Evolutionary conservation across 2,888 invertebrate species (phyloP), one percentile per base, ranked within the genome.

Genomic region (Ceratothoa steindachneri): DNA sequence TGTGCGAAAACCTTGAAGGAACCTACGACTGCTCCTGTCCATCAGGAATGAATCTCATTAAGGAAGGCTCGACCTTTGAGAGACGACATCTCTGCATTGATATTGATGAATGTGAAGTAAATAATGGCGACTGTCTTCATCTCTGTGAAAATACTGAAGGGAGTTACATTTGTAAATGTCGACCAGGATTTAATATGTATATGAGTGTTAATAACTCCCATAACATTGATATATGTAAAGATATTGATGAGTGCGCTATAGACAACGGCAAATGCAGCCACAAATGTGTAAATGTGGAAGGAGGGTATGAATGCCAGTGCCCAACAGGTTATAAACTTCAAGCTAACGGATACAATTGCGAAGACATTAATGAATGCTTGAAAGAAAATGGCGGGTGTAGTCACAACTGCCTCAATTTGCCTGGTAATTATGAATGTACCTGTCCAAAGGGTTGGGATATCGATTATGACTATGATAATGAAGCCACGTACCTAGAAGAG

Each of bases 1-100:
- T 80, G n/a, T 88, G 88, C 80, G 82, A 84, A 3, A 87, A 87
- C 76, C 85, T 85, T 0, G 82, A 86, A 0, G 89, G 89, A 0
- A 85, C 86, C 27, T 89, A 87, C 81, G 84, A 85, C 66, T 89
- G 89, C 81, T 83, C 83, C 7, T 89, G 89, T 81, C 87, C 87
- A 0, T 71, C 82, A n/a, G 87, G 87, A 0, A 88, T 86, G 65
- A 67, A 75, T 75, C 83, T 64, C 83, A 84, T 75, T 81, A 83
- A 3, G 82, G 84, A 81, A 64, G 74, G 80, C 69, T 73, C 78
- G 55, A 77, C 77, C 5, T 81, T 79, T 71, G 76, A 80, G 71
- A 78, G 72, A 28, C 41, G 28, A 3, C 75, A 73, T 30, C 65
- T 75, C 78, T 80, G 88, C 80, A 81, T 84, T 52, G 81, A 81